Evolutionary conservation across 2,888 invertebrate genomes (phyloP).

Genomic region (Sabellastarte sp.): DNA sequence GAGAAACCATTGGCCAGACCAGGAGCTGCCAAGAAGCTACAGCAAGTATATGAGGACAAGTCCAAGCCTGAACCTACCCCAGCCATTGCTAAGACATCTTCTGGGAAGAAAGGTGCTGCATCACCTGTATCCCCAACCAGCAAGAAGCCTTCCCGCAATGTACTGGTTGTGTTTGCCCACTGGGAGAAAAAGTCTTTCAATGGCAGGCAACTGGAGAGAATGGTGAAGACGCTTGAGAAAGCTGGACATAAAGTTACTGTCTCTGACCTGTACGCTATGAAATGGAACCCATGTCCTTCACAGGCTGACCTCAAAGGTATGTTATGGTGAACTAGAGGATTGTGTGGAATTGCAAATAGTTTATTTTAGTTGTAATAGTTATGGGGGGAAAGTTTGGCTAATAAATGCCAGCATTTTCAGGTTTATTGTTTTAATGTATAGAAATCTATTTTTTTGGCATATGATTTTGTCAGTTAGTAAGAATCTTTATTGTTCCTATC

Average conservation of each 20-base stretch:
- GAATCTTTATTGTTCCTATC: too few relatives aligned
- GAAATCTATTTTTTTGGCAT: too few relatives aligned
- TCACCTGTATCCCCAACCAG: background rate
- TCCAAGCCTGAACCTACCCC: background rate
- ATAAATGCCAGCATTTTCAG: too few relatives aligned
- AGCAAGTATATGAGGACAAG: background rate
- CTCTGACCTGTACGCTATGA: slow-evolving; percentile 38
- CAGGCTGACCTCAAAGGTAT: slow-evolving; percentile 18
- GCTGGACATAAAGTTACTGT: slow-evolving; percentile 35
- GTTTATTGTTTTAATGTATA: too few relatives aligned
- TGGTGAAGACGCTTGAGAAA: slow-evolving; percentile 28
- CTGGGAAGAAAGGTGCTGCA: background rate
- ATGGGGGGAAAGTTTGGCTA: too few relatives aligned
- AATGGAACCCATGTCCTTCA: slow-evolving; percentile 33
- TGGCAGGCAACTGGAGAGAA: slow-evolving; percentile 32
- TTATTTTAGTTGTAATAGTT: too few relatives aligned
- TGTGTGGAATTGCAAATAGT: too few relatives aligned
- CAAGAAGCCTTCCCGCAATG: slow-evolving; percentile 12
- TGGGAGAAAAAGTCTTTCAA: slow-evolving; percentile 39
- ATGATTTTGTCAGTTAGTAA: too few relatives aligned
- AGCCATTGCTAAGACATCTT: background rate
- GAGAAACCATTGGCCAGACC: background rate
- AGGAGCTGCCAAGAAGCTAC: background rate
- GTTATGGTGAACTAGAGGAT: too few relatives aligned
- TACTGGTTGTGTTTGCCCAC: slow-evolving; percentile 39